Evolutionary conservation across 1,140 invertebrate genomes (phyloP).

Genomic region (Drosophila neocordata): DNA sequence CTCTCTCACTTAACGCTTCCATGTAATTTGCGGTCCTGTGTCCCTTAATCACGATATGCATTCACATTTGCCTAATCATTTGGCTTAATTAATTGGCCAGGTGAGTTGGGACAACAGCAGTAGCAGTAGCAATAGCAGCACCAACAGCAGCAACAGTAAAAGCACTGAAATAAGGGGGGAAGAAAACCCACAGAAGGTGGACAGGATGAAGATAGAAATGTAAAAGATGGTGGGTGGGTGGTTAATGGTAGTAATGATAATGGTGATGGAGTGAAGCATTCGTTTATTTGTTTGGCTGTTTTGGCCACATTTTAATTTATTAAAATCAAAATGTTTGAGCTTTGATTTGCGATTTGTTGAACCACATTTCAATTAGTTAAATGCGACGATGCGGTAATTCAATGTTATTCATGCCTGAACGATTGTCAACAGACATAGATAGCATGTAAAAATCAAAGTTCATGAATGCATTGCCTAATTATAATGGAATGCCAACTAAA

Average conservation of each 20-base stretch:
- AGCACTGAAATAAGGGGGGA: too few species aligned
- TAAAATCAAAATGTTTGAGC: slow-evolving; percentile 60
- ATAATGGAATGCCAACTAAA: neutral
- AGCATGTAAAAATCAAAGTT: neutral
- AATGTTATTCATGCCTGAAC: neutral
- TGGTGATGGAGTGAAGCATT: neutral
- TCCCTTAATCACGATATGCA: slow-evolving; percentile 75
- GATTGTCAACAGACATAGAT: neutral
- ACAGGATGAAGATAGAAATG: neutral
- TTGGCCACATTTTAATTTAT: slow-evolving; percentile 50
- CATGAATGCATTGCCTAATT: slow-evolving; percentile 7
- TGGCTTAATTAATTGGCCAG: slow-evolving; percentile 74
- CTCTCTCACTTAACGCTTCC: slow-evolving; percentile 23
- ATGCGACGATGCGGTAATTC: slow-evolving; percentile 36
- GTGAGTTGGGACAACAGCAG: slow-evolving; percentile 34
- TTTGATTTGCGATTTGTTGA: slow-evolving; percentile 47
- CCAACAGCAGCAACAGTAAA: too few species aligned
- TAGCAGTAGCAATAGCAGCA: slow-evolving; percentile 11
- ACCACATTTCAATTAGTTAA: slow-evolving; percentile 55
- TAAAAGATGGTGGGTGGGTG: slow-evolving; percentile 30
- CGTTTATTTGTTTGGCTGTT: neutral
- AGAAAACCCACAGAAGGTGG: too few species aligned
- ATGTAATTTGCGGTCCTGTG: slow-evolving; percentile 63
- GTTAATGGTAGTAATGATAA: too few species aligned
- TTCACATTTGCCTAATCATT: slow-evolving; percentile 76